A percentile compares a stretch with the other conserved stretches of the same genome.
These are phyloP conservation scores for Tonatia bakeri DNA, from an alignment of 2,113 vertebrate species.

Conservation along the genomic window DNA sequence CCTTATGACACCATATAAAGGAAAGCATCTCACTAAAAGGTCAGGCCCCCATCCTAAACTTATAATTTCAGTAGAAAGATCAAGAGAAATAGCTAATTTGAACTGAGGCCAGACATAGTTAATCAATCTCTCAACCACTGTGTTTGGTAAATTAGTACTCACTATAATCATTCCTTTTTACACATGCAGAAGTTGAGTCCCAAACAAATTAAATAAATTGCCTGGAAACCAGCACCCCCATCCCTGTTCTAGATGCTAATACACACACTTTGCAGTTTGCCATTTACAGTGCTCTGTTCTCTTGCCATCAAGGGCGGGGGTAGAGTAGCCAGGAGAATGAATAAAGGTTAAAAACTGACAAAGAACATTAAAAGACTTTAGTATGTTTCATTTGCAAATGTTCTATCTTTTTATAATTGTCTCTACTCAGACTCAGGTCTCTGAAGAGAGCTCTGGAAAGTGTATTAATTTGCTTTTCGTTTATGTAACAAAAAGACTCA, in stretches of 20 bases:
- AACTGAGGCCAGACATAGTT: background rate
- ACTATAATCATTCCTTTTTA: background rate
- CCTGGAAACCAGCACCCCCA: background rate
- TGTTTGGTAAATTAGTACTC: background rate
- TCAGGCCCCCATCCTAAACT: background rate
- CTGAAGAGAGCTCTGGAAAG: background rate
- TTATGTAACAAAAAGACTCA: conserved; percentile 10
- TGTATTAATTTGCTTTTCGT: background rate
- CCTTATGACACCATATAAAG: background rate
- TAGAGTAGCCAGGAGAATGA: background rate
- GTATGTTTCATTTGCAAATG: background rate
- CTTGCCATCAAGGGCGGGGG: background rate
- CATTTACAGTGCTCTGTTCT: background rate
- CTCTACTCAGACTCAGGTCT: background rate
- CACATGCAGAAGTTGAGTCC: background rate
- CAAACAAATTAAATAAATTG: background rate
- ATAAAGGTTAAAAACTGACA: background rate
- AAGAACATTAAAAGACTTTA: background rate
- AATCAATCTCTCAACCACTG: background rate
- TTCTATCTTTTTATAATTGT: background rate
- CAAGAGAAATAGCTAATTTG: background rate
- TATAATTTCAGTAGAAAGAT: background rate
- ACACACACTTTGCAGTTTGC: background rate
- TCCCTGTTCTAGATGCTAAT: background rate
- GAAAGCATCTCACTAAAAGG: background rate